Conservation (phyloP, 2,797 vertebrate genomes). For the Rhadinocentrus ornatus region DNA sequence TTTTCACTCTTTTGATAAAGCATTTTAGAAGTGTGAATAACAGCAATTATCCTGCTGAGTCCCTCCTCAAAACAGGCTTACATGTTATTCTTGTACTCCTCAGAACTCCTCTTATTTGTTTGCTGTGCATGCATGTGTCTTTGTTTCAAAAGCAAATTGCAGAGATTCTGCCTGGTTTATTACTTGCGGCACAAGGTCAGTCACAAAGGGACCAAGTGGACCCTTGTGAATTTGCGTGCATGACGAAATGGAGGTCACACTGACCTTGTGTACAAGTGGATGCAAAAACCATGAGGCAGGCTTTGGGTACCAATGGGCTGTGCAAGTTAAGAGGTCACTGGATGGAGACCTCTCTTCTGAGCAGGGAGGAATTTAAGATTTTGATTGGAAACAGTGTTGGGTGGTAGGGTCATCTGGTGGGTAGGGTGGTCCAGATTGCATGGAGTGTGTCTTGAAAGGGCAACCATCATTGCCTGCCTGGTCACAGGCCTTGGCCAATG, state of each 20-base stretch:
- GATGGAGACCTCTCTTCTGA: background rate
- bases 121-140: background rate
- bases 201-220: background rate
- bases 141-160: background rate
- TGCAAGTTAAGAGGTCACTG: background rate
- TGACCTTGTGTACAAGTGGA: background rate
- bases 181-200: background rate
- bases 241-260: background rate
- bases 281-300: background rate
- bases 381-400: background rate
- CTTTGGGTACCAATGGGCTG: background rate
- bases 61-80: too few relatives aligned
- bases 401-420: background rate
- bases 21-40: background rate
- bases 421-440: background rate
- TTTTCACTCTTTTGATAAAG: too few relatives aligned
- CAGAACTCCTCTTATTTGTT: background rate
- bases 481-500: background rate
- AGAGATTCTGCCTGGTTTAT: background rate
- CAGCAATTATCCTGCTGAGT: background rate
- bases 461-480: background rate
- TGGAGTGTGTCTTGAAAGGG: background rate
- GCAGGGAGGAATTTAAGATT: background rate
- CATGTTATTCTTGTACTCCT: background rate
- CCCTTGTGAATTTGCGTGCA: background rate